phyloP scores from a whole-genome alignment of 2,888 invertebrate species.

The Dasypolia templi region DNA sequence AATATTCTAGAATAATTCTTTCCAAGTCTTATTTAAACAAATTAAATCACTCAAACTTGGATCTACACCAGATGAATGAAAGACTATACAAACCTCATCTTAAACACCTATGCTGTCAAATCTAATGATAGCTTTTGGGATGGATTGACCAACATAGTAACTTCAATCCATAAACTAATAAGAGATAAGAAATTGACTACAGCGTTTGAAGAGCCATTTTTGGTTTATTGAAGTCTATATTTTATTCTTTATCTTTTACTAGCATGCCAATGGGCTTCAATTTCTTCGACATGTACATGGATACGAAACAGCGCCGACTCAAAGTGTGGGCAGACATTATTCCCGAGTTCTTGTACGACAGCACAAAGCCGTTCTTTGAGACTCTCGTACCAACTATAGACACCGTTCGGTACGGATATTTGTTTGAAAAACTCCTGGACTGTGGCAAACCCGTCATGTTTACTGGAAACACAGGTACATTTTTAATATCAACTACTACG shows the following conservation, averaged over 20 bases:
- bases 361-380: constrained; percentile 95
- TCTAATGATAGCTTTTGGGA: background rate
- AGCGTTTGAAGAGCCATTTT: background rate
- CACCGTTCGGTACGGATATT: constrained; percentile 95
- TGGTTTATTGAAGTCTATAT: background rate
- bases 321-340: constrained; percentile 95
- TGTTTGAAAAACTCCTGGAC: constrained; percentile 94
- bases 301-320: constrained; percentile 92
- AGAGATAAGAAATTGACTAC: too few species aligned
- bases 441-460: constrained; percentile 95
- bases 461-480: constrained; percentile 95
- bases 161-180: background rate
- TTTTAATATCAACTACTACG: background rate
- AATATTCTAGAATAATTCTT: background rate
- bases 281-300: constrained; percentile 94
- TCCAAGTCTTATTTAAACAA: background rate
- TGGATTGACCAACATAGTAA: background rate
- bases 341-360: constrained; percentile 93
- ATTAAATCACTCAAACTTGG: background rate
- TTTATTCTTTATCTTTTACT: constrained; percentile 26
- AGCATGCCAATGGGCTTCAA: constrained; percentile 93
- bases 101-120: background rate
- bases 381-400: constrained; percentile 97
- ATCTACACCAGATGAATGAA: background rate
- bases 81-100: background rate